phyloP scores from a whole-genome alignment of 2,113 vertebrate genomes.

The Chaetorhynchus papuensis region DNA sequence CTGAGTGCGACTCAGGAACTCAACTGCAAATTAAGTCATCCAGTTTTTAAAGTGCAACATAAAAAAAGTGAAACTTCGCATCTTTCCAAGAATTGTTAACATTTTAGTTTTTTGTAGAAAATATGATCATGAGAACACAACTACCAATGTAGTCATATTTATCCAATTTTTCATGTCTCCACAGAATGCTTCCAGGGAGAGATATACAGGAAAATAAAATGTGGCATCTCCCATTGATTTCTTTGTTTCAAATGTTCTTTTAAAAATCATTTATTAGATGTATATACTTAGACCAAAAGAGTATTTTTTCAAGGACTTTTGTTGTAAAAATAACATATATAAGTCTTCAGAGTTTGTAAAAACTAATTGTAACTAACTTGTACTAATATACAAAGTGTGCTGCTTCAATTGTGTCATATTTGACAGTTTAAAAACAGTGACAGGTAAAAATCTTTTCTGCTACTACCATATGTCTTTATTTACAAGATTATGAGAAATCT shows the following conservation, averaged over 20 bases:
- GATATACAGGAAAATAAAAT: not conserved
- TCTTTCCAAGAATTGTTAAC: not conserved
- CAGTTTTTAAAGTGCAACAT: not conserved
- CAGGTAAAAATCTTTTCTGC: not conserved
- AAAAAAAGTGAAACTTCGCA: not conserved
- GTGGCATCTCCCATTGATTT: not conserved
- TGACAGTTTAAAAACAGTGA: not conserved
- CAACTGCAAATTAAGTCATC: not conserved
- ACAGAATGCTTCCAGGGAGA: not conserved
- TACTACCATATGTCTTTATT: not conserved
- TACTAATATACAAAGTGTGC: fast-evolving
- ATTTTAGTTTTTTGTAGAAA: not conserved
- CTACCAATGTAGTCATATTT: not conserved
- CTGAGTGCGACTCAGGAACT: not conserved
- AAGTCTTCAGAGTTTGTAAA: not conserved
- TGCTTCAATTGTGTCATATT: not conserved
- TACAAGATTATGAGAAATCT: not conserved
- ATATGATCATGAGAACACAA: not conserved
- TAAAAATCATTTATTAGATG: not conserved
- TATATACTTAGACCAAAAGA: not conserved
- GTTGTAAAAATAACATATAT: not conserved
- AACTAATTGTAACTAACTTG: not conserved
- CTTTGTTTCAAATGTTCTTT: not conserved
- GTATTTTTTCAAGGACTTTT: not conserved
- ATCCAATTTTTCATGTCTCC: not conserved